Conservation (phyloP, 2,888 invertebrate species). For the Spisula solida region DNA sequence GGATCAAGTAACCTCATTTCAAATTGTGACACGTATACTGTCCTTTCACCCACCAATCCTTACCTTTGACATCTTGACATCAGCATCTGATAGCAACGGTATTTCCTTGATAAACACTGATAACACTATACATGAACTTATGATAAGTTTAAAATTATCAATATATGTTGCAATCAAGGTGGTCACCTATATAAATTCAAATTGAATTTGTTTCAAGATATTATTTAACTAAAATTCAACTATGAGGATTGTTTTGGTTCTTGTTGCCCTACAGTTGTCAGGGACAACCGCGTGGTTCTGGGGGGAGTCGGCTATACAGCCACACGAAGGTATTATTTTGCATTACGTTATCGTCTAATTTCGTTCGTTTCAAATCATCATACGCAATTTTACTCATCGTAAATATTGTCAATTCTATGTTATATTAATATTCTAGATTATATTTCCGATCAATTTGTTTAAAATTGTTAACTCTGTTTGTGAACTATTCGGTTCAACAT, state of each 20-base stretch:
- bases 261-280: neutral
- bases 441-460: too few species aligned
- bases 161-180: neutral
- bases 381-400: neutral
- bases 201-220: neutral
- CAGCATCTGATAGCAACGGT: neutral
- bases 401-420: neutral
- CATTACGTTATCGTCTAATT: too few species aligned
- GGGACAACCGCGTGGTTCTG: neutral
- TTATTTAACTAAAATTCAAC: neutral
- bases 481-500: too few species aligned
- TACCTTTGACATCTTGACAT: too few species aligned
- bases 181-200: neutral
- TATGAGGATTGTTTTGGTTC: slow-evolving; percentile 9
- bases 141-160: neutral
- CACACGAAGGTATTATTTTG: neutral
- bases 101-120: neutral
- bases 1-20: too few species aligned
- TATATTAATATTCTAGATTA: too few species aligned
- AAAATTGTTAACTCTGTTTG: too few species aligned
- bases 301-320: neutral
- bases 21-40: too few species aligned
- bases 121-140: neutral
- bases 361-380: neutral
- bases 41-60: too few species aligned